A percentile compares a stretch with the other conserved stretches of the same genome.
Conservation (phyloP, 2,113 vertebrate species). For the Neodontobutis hainanensis region DNA sequence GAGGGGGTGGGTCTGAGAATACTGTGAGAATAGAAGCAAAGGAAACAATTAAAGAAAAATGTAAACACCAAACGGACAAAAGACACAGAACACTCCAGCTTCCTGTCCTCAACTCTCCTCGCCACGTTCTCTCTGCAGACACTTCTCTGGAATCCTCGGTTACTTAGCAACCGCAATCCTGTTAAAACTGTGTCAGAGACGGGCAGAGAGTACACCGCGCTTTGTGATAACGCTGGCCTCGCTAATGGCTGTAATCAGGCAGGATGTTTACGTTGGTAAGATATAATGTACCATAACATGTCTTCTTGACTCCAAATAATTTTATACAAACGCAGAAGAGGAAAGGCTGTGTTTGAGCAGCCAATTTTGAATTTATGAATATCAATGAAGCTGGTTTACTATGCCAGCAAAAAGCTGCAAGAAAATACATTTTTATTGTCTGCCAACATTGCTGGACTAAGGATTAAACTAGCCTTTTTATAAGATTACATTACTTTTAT, state of each 20-base stretch:
- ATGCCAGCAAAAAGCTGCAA: no score
- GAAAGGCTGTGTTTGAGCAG: no score
- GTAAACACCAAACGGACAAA: constrained; percentile 56
- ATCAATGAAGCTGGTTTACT: no score
- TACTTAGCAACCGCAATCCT: constrained; percentile 71
- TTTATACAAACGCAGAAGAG: no score
- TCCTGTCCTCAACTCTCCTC: constrained; percentile 51
- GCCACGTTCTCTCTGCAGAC: constrained; percentile 35
- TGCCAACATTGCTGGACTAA: no score
- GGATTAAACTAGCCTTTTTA: no score
- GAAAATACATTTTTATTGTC: no score
- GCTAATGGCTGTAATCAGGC: constrained; percentile 50
- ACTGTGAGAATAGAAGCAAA: constrained; percentile 15
- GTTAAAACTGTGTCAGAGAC: constrained; percentile 67
- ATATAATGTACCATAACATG: not conserved
- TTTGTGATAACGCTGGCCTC: constrained; percentile 32
- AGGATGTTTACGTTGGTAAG: constrained; percentile 53
- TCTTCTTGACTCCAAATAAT: not conserved
- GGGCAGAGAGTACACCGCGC: constrained; percentile 30
- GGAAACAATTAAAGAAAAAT: constrained; percentile 56
- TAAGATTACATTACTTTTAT: no score
- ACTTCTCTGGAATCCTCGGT: constrained; percentile 64
- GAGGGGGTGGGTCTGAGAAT: constrained; percentile 10
- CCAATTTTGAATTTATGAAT: no score
- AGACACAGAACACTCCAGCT: constrained; percentile 47